Evolutionary conservation across 2,888 invertebrate species (phyloP), one percentile per base, ranked within the genome.

Genomic region (Philereme vetulata): DNA sequence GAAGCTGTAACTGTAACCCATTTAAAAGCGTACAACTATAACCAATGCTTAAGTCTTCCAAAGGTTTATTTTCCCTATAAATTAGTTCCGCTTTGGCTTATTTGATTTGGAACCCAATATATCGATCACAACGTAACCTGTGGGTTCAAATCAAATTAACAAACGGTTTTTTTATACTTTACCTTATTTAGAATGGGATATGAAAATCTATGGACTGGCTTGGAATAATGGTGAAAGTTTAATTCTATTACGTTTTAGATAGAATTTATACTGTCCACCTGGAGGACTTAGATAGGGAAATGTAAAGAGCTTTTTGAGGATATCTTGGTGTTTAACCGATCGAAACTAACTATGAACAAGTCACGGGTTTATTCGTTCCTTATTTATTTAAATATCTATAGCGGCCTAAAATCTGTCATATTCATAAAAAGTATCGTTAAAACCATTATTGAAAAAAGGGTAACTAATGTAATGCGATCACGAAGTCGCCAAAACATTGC

Each of bases 231-330:
- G 44, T 48, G 4, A 36, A 49, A 53, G 32, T 42, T 43, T 51
- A 53, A 47, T 33, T 33, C 32, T 7, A 11, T 48, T 34, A 33
- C 52, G 42, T 51, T 52, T 59, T 62, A 59, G 58, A 59, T 59
- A 62, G 58, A 58, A 55, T 58, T 57, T 64, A 60, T 49, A 60
- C 47, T 50, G 64, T 60, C 60, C 45, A 10, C 42, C 43, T 9
- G 47, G 60, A 59, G 60, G 57, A 62, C 54, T 57, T 60, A 64
- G 60, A 49, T 64, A 64, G 57, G 51, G 46, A 38, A 55, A n/a
- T 38, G 51, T 51, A 51, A 47, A 57, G 62, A 58, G 62, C 57
- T 62, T 62, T 62, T 54, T 56, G 47, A 51, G 32, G 38, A 52
- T 21, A 45, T 52, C 44, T 44, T 36, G 11, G 21, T 60, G 56